Conservation (phyloP, 23 tunicate genomes). For the Phallusia fumigata region DNA sequence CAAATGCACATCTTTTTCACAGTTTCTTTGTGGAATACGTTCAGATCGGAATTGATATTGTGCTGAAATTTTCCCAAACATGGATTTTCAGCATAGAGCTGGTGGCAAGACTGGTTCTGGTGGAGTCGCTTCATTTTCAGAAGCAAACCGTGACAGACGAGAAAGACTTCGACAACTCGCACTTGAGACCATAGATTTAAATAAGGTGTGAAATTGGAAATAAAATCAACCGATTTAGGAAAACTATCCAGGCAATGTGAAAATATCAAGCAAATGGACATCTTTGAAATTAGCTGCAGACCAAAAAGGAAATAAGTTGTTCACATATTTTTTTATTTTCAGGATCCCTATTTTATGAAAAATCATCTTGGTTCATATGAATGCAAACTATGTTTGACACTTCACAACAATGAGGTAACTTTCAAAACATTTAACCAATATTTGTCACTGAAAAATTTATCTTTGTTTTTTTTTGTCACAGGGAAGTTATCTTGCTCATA, state of each 20-base stretch:
- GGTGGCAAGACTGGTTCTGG: conserved; percentile 99
- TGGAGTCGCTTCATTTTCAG: conserved; percentile 95
- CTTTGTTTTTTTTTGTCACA: conserved; percentile 12
- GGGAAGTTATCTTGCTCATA: conserved; percentile 98
- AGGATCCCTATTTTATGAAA: conserved; percentile 99
- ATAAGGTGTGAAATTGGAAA: conserved; percentile 54
- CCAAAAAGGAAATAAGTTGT: too few species aligned
- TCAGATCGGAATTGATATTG: neutral
- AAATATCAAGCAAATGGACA: too few species aligned
- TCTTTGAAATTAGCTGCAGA: too few species aligned
- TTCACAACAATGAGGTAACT: conserved; percentile 97
- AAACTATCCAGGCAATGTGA: too few species aligned
- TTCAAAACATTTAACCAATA: neutral
- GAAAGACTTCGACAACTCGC: conserved; percentile 95
- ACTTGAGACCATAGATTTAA: conserved; percentile 93
- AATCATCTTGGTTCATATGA: conserved; percentile 98
- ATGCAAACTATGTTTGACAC: conserved; percentile 95
- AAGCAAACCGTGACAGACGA: conserved; percentile 92
- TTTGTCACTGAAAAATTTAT: neutral
- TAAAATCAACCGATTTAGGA: too few species aligned
- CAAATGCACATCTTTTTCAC: too few species aligned
- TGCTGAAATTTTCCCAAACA: neutral
- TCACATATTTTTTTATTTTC: conserved; percentile 15
- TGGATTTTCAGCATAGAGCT: conserved; percentile 99
- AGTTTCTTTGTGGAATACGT: too few species aligned